Evolutionary conservation across 2,113 vertebrate genomes (phyloP).

Genomic region (Sula dactylatra): DNA sequence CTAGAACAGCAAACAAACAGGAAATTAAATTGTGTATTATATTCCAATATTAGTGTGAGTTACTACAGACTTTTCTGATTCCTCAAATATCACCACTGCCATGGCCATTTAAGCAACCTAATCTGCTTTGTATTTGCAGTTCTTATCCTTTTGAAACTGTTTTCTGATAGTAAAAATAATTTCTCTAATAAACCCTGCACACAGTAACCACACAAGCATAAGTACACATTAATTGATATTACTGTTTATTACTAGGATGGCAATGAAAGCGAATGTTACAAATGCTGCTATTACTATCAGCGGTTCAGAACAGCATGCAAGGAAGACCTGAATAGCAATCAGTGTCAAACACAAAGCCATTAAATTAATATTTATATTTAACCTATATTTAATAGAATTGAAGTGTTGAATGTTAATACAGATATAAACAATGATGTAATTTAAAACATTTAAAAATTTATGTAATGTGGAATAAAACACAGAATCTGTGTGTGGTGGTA

Average conservation of each 20-base stretch:
- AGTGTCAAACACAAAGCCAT: slow-evolving; percentile 32
- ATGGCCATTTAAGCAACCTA: background rate
- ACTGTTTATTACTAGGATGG: slow-evolving; percentile 18
- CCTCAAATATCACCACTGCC: background rate
- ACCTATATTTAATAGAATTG: background rate
- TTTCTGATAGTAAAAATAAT: background rate
- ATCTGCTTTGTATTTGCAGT: background rate
- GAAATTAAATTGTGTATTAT: background rate
- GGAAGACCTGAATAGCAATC: slow-evolving; percentile 38
- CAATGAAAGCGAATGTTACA: background rate
- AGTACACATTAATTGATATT: slow-evolving; percentile 24
- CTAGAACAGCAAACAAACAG: background rate
- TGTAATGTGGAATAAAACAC: background rate
- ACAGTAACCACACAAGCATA: background rate
- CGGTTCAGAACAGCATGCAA: slow-evolving; percentile 14
- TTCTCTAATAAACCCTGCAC: background rate
- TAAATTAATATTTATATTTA: slow-evolving; percentile 47
- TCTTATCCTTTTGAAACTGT: slow-evolving; percentile 26
- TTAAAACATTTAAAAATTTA: background rate
- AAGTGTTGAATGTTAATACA: background rate
- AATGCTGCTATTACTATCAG: slow-evolving; percentile 21
- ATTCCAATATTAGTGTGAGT: background rate
- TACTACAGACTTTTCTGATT: background rate
- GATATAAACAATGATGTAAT: background rate
- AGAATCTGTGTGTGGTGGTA: background rate